Percentiles rank a stretch among this genome's conserved stretches.
Conservation (phyloP, 2,888 invertebrate species). For the Cecidostiba fungosa region DNA sequence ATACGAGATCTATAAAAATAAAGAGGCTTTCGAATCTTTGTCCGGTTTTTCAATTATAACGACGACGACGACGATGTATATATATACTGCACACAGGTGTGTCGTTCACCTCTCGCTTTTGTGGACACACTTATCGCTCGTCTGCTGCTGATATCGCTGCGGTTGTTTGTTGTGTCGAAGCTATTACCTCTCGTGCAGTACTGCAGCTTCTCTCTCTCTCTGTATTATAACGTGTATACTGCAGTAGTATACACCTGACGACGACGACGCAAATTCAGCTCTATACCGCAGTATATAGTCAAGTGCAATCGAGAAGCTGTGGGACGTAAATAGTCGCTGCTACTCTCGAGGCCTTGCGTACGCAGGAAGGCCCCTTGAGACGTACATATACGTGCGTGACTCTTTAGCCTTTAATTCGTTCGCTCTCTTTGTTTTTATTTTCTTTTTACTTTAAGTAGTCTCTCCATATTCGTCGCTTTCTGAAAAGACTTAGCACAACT, state of each 20-base stretch:
- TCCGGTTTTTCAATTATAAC: too few species aligned
- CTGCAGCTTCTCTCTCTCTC: neutral
- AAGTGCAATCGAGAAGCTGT: neutral
- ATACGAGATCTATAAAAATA: too few species aligned
- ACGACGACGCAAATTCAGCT: neutral
- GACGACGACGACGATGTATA: neutral
- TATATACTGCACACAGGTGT: neutral
- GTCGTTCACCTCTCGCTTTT: constrained; percentile 25
- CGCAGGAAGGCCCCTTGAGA: neutral
- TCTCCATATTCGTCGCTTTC: too few species aligned
- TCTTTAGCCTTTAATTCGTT: neutral
- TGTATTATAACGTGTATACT: neutral
- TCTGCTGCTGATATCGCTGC: neutral
- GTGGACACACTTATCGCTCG: neutral
- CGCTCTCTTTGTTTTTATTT: neutral
- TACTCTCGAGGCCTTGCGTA: too few species aligned
- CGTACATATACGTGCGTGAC: too few species aligned
- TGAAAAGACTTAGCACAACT: too few species aligned
- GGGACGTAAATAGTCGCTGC: neutral
- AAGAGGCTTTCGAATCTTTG: too few species aligned
- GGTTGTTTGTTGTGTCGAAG: neutral
- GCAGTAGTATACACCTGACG: neutral
- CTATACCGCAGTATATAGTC: neutral
- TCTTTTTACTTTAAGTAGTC: neutral
- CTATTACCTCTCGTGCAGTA: too few species aligned